phyloP scores from a whole-genome alignment of 2,797 vertebrate genomes.

The Clangula hyemalis region DNA sequence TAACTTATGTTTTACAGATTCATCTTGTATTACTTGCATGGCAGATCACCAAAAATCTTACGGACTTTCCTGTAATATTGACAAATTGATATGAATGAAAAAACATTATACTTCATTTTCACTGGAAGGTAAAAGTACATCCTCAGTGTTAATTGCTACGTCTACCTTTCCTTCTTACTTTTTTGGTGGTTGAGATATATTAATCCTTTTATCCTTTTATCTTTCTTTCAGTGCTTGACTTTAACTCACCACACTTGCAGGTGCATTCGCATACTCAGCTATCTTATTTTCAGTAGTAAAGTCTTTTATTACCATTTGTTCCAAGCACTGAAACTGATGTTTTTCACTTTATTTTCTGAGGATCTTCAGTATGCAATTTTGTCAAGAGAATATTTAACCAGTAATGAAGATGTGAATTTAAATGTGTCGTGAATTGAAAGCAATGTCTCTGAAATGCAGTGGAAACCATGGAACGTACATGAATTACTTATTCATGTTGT shows the following conservation, averaged over 20 bases:
- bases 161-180: not conserved
- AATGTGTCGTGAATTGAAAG: not conserved
- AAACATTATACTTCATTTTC: not conserved
- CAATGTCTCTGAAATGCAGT: not conserved
- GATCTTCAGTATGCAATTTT: not conserved
- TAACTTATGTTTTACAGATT: not conserved
- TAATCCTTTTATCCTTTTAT: not conserved
- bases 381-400: not conserved
- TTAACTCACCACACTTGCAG: not conserved
- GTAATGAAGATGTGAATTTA: not conserved
- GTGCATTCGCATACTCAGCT: not conserved
- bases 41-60: not conserved
- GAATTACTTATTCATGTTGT: not conserved
- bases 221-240: not conserved
- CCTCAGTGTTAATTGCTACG: not conserved
- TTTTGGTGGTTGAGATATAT: not conserved
- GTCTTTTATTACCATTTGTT: not conserved
- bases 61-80: not conserved
- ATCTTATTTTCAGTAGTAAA: not conserved
- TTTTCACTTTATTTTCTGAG: not conserved
- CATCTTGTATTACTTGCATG: not conserved
- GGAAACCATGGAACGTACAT: not conserved
- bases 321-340: not conserved
- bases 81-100: not conserved
- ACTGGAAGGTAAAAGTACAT: not conserved